A percentile compares a stretch with the other conserved stretches of the same genome.
Conservation (phyloP, 2,113 vertebrate genomes). For the Chroicocephalus ridibundus region DNA sequence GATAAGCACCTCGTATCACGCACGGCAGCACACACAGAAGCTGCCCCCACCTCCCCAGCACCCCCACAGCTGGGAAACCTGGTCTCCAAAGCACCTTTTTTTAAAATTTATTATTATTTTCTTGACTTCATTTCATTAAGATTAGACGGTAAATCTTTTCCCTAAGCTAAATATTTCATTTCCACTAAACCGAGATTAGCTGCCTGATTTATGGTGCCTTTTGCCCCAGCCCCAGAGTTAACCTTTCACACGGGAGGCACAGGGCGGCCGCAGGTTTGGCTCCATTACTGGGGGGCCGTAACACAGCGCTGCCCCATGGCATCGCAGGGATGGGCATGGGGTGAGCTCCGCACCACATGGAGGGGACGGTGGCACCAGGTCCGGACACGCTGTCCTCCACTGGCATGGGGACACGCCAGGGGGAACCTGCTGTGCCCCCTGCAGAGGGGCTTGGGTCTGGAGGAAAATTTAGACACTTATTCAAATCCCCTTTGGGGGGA, state of each 20-base stretch:
- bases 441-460: not conserved
- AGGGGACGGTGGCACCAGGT: accelerated
- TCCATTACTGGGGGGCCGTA: accelerated
- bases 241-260: not conserved
- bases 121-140: slow-evolving; percentile 38
- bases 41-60: not conserved
- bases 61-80: not conserved
- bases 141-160: slow-evolving; percentile 35
- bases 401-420: not conserved
- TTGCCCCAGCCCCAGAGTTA: not conserved
- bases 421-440: not conserved
- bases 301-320: accelerated
- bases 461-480: not conserved
- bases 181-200: slow-evolving; percentile 41
- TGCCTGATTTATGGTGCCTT: not conserved
- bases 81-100: not conserved
- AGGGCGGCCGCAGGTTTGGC: accelerated
- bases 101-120: not conserved
- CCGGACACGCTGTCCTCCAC: accelerated
- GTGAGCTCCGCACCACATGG: accelerated
- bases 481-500: not conserved
- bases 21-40: accelerated
- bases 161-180: slow-evolving; percentile 32
- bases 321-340: accelerated
- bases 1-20: not conserved